Evolutionary conservation across 1,140 invertebrate species (phyloP), one percentile per base, ranked within the genome.

Genomic region (Goniozus legneri): DNA sequence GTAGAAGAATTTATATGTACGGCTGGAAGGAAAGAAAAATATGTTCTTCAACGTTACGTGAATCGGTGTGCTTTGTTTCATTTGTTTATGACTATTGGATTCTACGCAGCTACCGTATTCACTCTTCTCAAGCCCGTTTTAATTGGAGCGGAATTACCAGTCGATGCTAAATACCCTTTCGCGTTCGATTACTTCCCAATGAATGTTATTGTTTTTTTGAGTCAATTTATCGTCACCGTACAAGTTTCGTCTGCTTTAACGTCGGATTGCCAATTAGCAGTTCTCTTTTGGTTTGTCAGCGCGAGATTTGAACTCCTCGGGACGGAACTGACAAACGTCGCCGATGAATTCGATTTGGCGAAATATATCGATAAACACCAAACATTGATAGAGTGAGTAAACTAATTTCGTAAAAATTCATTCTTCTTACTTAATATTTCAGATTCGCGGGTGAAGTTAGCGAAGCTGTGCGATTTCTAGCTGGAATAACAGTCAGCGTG

Each of bases 81-180:
- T n/a, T n/a, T n/a, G n/a, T n/a, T n/a, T n/a, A n/a, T n/a, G n/a
- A n/a, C n/a, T n/a, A n/a, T n/a, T n/a, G n/a, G n/a, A n/a, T n/a
- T n/a, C n/a, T n/a, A n/a, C n/a, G n/a, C n/a, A n/a, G n/a, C n/a
- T n/a, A n/a, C n/a, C n/a, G n/a, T n/a, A n/a, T n/a, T n/a, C n/a
- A n/a, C n/a, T n/a, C n/a, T n/a, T n/a, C n/a, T n/a, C 27, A 14
- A 12, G 2, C 14, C 41, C 43, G 36, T 12, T 36, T 2, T 44
- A 36, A 6, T 6, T 20, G 8, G 16, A 4, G 2, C n/a, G 12
- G 20, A 34, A 15, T 35, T 52, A 18, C 60, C 63, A 18, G 47
- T 32, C 6, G 56, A 64, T 16, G 52, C 46, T 8, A 58, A 50
- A 54, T 62, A 62, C 47, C 61, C 65, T 8, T 70, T 72, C 55